Percentiles rank a stretch among this genome's conserved stretches.
Evolutionary conservation across 92 coral and sea anemone species (phyloP).

Genomic region (Chrysogorgia sp.): DNA sequence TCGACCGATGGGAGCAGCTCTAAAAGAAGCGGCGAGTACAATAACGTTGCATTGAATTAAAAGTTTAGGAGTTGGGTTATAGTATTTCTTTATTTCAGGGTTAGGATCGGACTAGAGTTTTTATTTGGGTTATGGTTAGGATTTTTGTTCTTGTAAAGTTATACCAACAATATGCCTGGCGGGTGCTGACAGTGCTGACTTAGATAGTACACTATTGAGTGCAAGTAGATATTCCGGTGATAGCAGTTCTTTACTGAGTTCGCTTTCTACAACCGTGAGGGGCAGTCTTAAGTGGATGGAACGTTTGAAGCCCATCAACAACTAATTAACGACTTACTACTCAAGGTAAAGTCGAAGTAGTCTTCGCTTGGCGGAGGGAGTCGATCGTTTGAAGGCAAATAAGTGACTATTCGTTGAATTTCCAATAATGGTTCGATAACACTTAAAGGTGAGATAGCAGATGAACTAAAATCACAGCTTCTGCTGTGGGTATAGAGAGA

Average conservation of each 20-base stretch:
- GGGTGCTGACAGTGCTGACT: slow-evolving; percentile 1
- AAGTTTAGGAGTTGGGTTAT: no score
- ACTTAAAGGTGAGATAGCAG: background rate
- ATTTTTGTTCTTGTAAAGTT: no score
- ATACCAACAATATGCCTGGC: no score
- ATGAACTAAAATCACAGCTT: background rate
- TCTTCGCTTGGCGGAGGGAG: background rate
- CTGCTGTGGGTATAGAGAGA: no score
- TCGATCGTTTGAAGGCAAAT: background rate
- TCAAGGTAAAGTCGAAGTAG: background rate
- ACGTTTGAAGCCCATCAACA: background rate
- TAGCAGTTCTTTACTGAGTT: no score
- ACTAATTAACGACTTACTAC: background rate
- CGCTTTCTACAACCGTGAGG: background rate
- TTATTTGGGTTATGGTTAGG: no score
- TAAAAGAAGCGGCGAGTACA: no score
- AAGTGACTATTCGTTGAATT: background rate
- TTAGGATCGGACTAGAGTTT: no score
- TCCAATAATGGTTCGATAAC: background rate
- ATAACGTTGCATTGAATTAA: no score
- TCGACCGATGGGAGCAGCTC: no score
- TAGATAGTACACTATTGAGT: no score
- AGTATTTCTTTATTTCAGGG: no score
- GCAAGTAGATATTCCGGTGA: background rate
- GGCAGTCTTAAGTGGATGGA: background rate